These are phyloP conservation scores for Fukomys damarensis DNA, from an alignment of 2,113 vertebrate species.

Conservation along the genomic window DNA sequence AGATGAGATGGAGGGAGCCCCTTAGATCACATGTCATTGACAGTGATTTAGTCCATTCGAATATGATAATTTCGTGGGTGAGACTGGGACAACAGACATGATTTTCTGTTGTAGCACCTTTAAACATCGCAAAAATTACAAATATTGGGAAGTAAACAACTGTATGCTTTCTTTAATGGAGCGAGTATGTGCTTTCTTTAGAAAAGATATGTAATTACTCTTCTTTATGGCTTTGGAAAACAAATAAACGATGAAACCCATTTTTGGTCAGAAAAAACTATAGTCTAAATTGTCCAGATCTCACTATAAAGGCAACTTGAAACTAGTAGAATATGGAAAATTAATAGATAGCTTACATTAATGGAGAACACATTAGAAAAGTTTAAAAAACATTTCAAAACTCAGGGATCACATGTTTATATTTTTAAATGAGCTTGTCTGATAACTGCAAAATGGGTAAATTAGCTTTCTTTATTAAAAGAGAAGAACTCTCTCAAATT, in stretches of 20 bases:
- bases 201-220: neutral
- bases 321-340: constrained; percentile 33
- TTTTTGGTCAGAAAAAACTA: constrained; percentile 6
- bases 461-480: constrained; percentile 73
- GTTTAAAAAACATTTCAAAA: constrained; percentile 49
- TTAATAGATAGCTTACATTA: constrained; percentile 6
- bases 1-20: neutral
- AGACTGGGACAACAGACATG: neutral
- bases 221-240: neutral
- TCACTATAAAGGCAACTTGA: neutral
- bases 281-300: neutral
- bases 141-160: neutral
- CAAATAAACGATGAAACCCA: neutral
- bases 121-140: constrained; percentile 20
- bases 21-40: neutral
- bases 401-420: constrained; percentile 8
- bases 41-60: neutral
- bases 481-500: constrained; percentile 62
- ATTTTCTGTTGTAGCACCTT: neutral
- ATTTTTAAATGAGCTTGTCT: constrained; percentile 73
- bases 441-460: constrained; percentile 52
- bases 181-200: neutral
- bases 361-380: constrained; percentile 31
- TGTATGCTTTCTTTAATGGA: neutral
- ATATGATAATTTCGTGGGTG: neutral